Evolutionary conservation across 2,888 invertebrate species (phyloP).

Genomic region (Tridacna gigas): DNA sequence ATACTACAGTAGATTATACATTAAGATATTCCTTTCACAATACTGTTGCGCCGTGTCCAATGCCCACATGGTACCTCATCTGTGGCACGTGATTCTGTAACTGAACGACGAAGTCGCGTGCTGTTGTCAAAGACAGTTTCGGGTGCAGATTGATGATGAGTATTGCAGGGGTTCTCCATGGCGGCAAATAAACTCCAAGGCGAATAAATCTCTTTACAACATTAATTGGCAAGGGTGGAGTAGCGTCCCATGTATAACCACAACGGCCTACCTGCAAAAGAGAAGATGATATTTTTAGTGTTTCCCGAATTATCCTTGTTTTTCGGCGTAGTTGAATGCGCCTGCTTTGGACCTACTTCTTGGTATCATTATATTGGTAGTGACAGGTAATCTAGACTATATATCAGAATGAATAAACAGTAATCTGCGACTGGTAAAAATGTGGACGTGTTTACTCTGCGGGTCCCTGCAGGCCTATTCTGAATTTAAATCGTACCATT

Average conservation of each 20-base stretch:
- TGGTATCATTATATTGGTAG: too few relatives aligned
- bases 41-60: slow-evolving; percentile 54
- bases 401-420: too few relatives aligned
- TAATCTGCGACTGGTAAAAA: too few relatives aligned
- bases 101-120: slow-evolving; percentile 79
- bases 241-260: slow-evolving; percentile 74
- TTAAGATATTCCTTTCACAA: slow-evolving; percentile 22
- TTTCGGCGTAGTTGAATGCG: too few relatives aligned
- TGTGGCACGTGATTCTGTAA: slow-evolving; percentile 78
- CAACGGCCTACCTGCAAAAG: slow-evolving; percentile 70
- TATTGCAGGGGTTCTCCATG: slow-evolving; percentile 74
- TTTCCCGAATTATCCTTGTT: too few relatives aligned
- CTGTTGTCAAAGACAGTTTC: slow-evolving; percentile 77
- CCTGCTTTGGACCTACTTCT: too few relatives aligned
- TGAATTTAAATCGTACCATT: too few relatives aligned
- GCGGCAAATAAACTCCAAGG: slow-evolving; percentile 78
- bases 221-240: slow-evolving; percentile 73
- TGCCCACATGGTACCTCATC: slow-evolving; percentile 66
- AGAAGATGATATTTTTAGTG: too few relatives aligned
- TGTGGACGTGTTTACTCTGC: too few relatives aligned
- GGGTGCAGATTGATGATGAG: slow-evolving; percentile 78
- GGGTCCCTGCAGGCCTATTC: too few relatives aligned
- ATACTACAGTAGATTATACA: too few relatives aligned
- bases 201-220: slow-evolving; percentile 73
- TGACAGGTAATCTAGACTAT: too few relatives aligned